A percentile compares a stretch with the other conserved stretches of the same genome.
Conservation (phyloP, 2,888 invertebrate species). For the Melanostoma scalare region DNA sequence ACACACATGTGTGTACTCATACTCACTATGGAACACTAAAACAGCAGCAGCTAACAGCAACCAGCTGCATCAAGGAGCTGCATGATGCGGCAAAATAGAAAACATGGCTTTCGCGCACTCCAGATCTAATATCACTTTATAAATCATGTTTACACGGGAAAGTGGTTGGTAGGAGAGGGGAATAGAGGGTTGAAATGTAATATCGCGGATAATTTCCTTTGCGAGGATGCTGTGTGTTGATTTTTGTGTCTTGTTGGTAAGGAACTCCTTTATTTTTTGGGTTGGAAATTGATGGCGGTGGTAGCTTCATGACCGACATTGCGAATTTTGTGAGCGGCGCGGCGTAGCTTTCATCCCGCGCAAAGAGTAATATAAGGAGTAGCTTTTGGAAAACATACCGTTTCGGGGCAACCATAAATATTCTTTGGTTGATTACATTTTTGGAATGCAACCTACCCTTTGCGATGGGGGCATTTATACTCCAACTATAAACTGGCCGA, state of each 20-base stretch:
- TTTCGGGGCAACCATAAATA: slow-evolving; percentile 64
- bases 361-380: slow-evolving; percentile 27
- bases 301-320: slow-evolving; percentile 67
- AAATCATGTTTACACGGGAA: slow-evolving; percentile 70
- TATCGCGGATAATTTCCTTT: slow-evolving; percentile 70
- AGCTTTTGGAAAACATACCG: slow-evolving; percentile 52
- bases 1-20: slow-evolving; percentile 9
- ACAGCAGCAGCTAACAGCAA: slow-evolving; percentile 36
- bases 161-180: background rate
- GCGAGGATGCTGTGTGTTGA: slow-evolving; percentile 19
- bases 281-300: slow-evolving; percentile 54
- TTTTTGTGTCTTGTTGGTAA: background rate
- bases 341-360: slow-evolving; percentile 55
- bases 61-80: slow-evolving; percentile 50
- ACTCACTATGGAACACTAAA: slow-evolving; percentile 48
- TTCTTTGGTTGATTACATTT: slow-evolving; percentile 64
- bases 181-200: slow-evolving; percentile 59
- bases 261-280: slow-evolving; percentile 23
- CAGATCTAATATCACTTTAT: slow-evolving; percentile 73
- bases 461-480: slow-evolving; percentile 5
- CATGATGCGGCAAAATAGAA: slow-evolving; percentile 50
- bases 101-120: slow-evolving; percentile 65
- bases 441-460: slow-evolving; percentile 51
- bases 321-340: slow-evolving; percentile 42
- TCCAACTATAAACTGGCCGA: background rate